Evolutionary conservation across 2,888 invertebrate species (phyloP), one percentile per base, ranked within the genome.

Genomic region (Odontomyia ornata): DNA sequence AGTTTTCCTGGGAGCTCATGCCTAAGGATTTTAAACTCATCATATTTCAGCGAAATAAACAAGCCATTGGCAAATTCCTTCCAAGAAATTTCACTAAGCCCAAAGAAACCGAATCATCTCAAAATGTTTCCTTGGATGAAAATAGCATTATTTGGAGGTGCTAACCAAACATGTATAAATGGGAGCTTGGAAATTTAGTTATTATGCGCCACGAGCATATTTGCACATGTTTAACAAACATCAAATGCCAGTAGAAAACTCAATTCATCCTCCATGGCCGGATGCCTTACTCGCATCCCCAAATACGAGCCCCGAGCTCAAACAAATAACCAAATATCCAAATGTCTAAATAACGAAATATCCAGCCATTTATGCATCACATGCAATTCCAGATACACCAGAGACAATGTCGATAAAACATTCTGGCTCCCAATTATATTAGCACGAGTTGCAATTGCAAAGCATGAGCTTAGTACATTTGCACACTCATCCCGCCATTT

Each of bases 381-480:
- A 69, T 65, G 65, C 65, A 65, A 43, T 65, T 43, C 21, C n/a
- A 36, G 13, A 18, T 30, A 65, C 65, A 27, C 69, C 47, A 69
- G 69, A 47, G 69, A 23, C 47, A 69, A 47, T 47, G 69, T 23
- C 69, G 69, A 69, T 69, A 69, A 69, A 69, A 69, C 69, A 69
- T 13, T 69, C 69, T 25, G 46, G 47, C 25, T 69, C 46, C 47
- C 75, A 77, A 77, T 77, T 77, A 77, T 77, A 77, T 77, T 77
- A 77, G 77, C 77, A 77, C 75, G 77, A 75, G 52, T 75, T 75
- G 75, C 77, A 77, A 77, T 77, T 77, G 77, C 75, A 67, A 75
- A 77, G 75, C 77, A 77, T 67, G 77, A 77, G 77, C 77, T 77
- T 77, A 77, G 77, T 67, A 75, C 75, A 75, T 77, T 77, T 77